Evolutionary conservation across 2,797 vertebrate species (phyloP), one percentile per base, ranked within the genome.

Genomic region (Crenuchus spilurus): DNA sequence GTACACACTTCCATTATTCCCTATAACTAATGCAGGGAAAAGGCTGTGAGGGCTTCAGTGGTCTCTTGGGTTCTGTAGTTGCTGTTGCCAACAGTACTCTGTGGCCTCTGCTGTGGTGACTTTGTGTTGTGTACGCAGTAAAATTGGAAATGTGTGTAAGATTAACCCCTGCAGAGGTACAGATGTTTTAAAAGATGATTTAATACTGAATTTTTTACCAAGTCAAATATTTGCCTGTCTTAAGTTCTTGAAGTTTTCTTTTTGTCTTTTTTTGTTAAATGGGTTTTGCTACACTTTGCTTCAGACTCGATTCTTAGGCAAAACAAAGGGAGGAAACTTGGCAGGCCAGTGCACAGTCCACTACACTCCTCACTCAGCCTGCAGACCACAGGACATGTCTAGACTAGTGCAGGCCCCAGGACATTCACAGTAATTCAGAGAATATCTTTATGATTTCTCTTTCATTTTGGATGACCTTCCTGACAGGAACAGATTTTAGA

Each of bases 301-400:
- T 88, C 84, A 78, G 85, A 1, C 83, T 85, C 77, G 88, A 93
- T 87, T 85, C 85, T 73, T 73, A 85, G 83, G 88, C 88, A 90
- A 91, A 91, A 91, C 91, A 91, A 91, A 86, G 91, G 92, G 89
- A 90, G 92, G 91, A 93, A 93, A 92, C 90, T 91, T 90, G 91
- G 88, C 92, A 90, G 75, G 85, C 91, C 84, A 88, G 86, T 66
- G 8, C 44, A 18, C 14, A 28, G 28, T 75, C 58, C 70, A 35
- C 18, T 72, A 49, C 42, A 57, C 77, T 69, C 41, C 30, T 66
- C 30, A 26, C 72, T 69, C 67, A 72, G 75, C 52, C 76, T 74
- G 49, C 55, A 39, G 80, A 71, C 62, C 75, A 39, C 39, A 22
- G 9, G 33, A 24, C 57, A 52, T 33, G 77, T 60, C 72, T 78